Conservation (phyloP, 2,888 invertebrate species). For the Oxytorus armatus region DNA sequence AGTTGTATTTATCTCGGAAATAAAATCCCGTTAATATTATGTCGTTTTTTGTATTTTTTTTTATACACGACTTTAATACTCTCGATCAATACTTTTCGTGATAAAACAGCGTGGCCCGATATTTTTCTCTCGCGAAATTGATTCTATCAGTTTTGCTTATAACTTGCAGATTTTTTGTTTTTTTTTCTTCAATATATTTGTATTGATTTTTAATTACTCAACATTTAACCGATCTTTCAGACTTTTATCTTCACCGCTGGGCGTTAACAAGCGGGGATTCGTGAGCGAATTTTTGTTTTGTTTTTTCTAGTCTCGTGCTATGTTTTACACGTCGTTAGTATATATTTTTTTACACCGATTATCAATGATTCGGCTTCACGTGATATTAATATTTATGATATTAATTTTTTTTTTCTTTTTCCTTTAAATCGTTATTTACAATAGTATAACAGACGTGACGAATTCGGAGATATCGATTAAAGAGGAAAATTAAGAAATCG, state of each 20-base stretch:
- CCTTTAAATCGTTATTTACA: slow-evolving; percentile 55
- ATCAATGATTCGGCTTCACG: slow-evolving; percentile 27
- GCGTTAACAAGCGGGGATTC: slow-evolving; percentile 24
- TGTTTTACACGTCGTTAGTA: not conserved
- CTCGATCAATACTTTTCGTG: slow-evolving; percentile 58
- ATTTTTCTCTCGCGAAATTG: slow-evolving; percentile 20
- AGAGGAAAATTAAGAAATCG: slow-evolving; percentile 38
- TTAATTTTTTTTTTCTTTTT: no score
- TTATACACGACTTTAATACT: slow-evolving; percentile 47
- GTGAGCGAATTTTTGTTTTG: no score
- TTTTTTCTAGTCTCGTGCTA: not conserved
- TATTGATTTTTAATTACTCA: slow-evolving; percentile 5
- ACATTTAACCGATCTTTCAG: slow-evolving; percentile 33
- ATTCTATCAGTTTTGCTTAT: slow-evolving; percentile 11
- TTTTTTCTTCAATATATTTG: slow-evolving; percentile 15
- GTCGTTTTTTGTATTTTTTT: slow-evolving; percentile 11
- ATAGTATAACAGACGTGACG: slow-evolving; percentile 47
- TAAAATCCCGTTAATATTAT: slow-evolving; percentile 9
- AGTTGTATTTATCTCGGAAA: slow-evolving; percentile 29
- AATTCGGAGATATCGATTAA: slow-evolving; percentile 50
- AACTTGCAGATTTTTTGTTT: not conserved
- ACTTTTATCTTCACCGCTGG: slow-evolving; percentile 29
- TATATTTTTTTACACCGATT: slow-evolving; percentile 34
- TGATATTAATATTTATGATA: slow-evolving; percentile 35
- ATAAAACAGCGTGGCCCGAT: slow-evolving; percentile 51